Conservation (phyloP, 2,888 invertebrate species). For the Caenorhabditis sp. region DNA sequence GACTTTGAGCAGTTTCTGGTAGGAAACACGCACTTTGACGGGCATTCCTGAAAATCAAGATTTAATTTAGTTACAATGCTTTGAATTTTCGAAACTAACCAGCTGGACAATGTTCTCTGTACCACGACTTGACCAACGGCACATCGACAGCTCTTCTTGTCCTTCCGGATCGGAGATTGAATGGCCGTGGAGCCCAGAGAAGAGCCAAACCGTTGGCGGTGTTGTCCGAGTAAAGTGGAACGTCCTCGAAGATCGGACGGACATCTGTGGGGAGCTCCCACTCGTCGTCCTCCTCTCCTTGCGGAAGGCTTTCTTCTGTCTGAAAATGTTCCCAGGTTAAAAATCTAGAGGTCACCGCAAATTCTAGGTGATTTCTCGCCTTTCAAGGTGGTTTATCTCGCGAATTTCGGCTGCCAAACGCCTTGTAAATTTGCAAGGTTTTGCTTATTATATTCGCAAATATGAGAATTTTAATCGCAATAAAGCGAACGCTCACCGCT, state of each 20-base stretch:
- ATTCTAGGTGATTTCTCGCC: conserved; percentile 42
- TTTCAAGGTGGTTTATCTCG: conserved; percentile 39
- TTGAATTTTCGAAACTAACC: conserved; percentile 58
- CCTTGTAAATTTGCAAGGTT: conserved; percentile 21
- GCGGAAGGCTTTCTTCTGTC: conserved; percentile 87
- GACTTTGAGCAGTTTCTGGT: conserved; percentile 97
- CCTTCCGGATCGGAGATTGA: conserved; percentile 94
- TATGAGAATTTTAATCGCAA: no score
- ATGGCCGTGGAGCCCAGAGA: conserved; percentile 92
- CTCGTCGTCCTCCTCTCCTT: conserved; percentile 89
- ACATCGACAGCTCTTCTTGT: conserved; percentile 92
- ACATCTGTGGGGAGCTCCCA: conserved; percentile 92
- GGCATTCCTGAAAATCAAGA: conserved; percentile 82
- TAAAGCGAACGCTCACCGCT: no score
- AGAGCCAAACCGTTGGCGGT: conserved; percentile 88
- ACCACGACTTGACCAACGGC: conserved; percentile 96
- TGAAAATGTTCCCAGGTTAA: conserved; percentile 58
- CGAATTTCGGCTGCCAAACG: conserved; percentile 54
- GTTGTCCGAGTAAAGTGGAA: conserved; percentile 96
- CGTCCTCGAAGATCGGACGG: conserved; percentile 88
- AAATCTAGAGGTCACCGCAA: conserved; percentile 35
- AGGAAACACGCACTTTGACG: conserved; percentile 98
- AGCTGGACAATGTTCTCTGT: conserved; percentile 82
- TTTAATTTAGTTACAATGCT: neutral
- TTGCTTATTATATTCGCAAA: conserved; percentile 36